Evolutionary conservation across 2,113 vertebrate genomes (phyloP).

Genomic region (Phalacrocorax brasilianus): DNA sequence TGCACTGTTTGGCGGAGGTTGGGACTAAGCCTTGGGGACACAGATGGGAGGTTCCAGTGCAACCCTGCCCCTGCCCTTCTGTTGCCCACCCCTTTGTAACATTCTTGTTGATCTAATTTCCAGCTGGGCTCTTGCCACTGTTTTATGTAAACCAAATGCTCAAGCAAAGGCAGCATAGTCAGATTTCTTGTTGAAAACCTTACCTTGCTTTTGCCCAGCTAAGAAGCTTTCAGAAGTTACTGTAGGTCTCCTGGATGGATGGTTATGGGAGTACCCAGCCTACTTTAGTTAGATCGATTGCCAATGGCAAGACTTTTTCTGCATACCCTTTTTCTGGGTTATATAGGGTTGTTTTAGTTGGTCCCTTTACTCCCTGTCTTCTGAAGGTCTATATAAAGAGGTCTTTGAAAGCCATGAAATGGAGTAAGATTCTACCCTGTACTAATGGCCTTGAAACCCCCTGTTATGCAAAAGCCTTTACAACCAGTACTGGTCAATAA

Average conservation of each 20-base stretch:
- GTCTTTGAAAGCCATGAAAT: background rate
- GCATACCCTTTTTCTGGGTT: background rate
- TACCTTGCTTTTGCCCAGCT: background rate
- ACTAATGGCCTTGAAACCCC: background rate
- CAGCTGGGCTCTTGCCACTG: constrained; percentile 32
- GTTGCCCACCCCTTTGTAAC: constrained; percentile 26
- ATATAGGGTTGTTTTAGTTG: background rate
- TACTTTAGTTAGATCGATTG: background rate
- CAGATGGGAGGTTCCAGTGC: background rate
- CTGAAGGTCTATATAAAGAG: background rate
- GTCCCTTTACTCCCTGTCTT: background rate
- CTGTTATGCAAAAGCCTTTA: background rate
- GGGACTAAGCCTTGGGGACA: background rate
- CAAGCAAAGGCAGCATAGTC: background rate
- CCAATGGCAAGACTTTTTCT: background rate
- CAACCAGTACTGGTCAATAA: background rate
- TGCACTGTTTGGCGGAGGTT: background rate
- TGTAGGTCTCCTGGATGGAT: accelerated
- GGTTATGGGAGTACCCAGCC: background rate
- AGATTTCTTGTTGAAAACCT: background rate
- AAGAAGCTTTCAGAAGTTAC: background rate
- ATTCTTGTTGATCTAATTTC: background rate
- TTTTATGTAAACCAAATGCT: constrained; percentile 53
- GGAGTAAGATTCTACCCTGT: background rate
- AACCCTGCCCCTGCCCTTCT: constrained; percentile 16